phyloP scores from a whole-genome alignment of 2,113 vertebrate genomes.

The Scophthalmus maximus region DNA sequence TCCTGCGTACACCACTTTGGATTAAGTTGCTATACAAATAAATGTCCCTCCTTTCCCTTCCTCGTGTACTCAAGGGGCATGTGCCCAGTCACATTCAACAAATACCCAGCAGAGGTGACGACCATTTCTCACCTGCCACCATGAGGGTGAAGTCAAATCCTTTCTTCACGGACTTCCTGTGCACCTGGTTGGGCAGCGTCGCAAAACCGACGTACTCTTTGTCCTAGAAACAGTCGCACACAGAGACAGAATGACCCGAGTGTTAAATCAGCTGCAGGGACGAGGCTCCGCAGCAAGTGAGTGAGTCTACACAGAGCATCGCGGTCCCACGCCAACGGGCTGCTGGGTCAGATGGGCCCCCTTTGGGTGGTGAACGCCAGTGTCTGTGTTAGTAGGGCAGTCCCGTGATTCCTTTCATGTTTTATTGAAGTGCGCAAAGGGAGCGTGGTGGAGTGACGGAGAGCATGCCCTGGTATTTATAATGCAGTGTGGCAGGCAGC shows the following conservation, averaged over 20 bases:
- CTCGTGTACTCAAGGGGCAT: background rate
- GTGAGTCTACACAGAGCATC: background rate
- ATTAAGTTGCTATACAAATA: background rate
- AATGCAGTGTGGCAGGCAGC: conserved; percentile 27
- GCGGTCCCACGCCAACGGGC: background rate
- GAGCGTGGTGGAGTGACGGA: background rate
- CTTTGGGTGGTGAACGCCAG: background rate
- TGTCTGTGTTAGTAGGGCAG: conserved; percentile 46
- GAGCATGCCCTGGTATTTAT: conserved; percentile 30
- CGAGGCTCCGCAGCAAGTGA: background rate
- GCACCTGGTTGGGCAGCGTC: conserved; percentile 81
- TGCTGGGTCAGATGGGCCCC: conserved; percentile 8
- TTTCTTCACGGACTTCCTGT: conserved; percentile 83
- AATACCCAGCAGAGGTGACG: background rate
- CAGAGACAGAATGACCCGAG: background rate
- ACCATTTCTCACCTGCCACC: conserved; percentile 77
- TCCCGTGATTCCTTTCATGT: conserved; percentile 52
- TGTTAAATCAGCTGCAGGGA: background rate
- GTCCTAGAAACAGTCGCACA: conserved; percentile 60
- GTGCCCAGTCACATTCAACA: background rate
- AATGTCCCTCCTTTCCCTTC: background rate
- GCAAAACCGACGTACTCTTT: conserved; percentile 83
- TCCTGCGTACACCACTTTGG: background rate
- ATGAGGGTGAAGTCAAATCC: conserved; percentile 84
- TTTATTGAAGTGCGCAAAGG: conserved; percentile 39